These are phyloP conservation scores for Eulemur coronatus DNA, from an alignment of 2,797 vertebrate genomes.

Conservation along the genomic window DNA sequence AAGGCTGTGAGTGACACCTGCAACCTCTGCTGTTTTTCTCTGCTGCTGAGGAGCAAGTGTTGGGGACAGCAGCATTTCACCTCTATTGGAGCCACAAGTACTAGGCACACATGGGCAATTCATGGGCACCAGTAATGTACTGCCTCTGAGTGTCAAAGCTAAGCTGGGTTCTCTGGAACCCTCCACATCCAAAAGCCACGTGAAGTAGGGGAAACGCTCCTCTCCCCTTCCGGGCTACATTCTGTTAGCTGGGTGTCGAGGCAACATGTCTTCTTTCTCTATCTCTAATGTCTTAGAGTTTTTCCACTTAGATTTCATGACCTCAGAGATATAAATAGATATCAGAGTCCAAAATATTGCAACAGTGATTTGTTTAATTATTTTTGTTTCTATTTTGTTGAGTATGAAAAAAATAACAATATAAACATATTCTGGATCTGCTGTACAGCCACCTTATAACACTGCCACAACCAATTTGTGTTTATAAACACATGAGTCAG, in stretches of 20 bases:
- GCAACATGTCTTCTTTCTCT: neutral
- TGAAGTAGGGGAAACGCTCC: neutral
- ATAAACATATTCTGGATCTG: neutral
- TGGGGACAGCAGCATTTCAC: neutral
- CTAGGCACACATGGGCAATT: neutral
- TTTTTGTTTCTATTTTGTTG: neutral
- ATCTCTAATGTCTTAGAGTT: neutral
- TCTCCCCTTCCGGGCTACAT: rapidly evolving
- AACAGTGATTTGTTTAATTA: neutral
- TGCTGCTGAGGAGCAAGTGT: neutral
- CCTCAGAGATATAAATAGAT: neutral
- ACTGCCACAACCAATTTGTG: neutral
- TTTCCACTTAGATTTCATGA: neutral
- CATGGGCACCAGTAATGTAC: neutral
- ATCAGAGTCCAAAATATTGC: neutral
- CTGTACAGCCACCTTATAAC: neutral
- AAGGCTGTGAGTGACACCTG: neutral
- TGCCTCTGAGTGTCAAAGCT: neutral
- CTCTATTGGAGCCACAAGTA: neutral
- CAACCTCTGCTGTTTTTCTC: too few relatives aligned
- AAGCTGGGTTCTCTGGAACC: neutral
- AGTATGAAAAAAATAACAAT: neutral
- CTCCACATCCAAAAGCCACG: neutral
- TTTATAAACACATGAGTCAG: neutral
- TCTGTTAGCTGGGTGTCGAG: neutral